These are phyloP conservation scores for Leptodactylus fallax DNA, from an alignment of 2,797 vertebrate species.

Conservation along the genomic window DNA sequence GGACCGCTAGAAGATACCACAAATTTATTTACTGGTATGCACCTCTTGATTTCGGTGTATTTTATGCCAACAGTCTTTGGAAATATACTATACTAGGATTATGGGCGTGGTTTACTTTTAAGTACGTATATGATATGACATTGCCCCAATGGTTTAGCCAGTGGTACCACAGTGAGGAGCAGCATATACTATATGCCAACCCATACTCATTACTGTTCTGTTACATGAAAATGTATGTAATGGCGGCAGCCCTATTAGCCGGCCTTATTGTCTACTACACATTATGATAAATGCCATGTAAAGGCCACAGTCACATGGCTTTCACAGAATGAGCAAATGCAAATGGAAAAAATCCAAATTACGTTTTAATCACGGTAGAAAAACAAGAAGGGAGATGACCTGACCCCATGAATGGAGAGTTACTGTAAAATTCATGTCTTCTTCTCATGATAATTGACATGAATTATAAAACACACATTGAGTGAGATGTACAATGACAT, in stretches of 20 bases:
- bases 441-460: slow-evolving; percentile 19
- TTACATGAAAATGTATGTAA: background rate
- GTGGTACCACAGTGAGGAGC: no score
- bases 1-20: no score
- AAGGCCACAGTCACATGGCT: background rate
- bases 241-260: background rate
- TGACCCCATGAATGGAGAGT: background rate
- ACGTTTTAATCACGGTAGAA: background rate
- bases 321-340: background rate
- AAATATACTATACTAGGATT: no score
- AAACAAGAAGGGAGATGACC: background rate
- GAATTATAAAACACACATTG: background rate
- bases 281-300: background rate
- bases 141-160: no score
- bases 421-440: background rate
- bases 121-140: no score
- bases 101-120: no score
- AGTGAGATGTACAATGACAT: background rate
- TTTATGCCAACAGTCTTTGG: no score
- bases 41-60: no score
- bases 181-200: no score
- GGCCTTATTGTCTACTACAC: background rate
- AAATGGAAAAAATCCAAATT: background rate
- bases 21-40: no score
- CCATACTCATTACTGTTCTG: background rate